Percentiles rank a stretch among this genome's conserved stretches.
Conservation (phyloP, 2,113 vertebrate genomes). For the Thunnus maccoyii region DNA sequence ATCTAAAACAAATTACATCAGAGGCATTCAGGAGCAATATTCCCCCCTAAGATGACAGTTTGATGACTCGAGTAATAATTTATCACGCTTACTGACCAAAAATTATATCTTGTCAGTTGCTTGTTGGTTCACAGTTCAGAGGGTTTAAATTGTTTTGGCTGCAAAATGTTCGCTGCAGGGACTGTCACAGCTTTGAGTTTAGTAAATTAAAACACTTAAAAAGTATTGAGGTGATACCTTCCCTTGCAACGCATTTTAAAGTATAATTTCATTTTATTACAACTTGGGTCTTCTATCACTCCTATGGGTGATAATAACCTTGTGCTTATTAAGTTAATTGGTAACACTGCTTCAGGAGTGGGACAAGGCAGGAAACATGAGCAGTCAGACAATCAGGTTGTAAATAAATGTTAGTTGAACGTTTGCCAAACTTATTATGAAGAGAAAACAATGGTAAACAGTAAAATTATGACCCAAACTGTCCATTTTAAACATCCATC, state of each 20-base stretch:
- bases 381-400: too few relatives aligned
- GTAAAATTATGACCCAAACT: too few relatives aligned
- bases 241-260: background rate
- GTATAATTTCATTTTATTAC: background rate
- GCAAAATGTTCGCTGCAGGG: background rate
- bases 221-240: background rate
- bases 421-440: too few relatives aligned
- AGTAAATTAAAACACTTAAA: background rate
- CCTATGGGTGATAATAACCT: too few relatives aligned
- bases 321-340: too few relatives aligned
- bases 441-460: too few relatives aligned
- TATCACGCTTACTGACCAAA: background rate
- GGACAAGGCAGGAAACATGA: too few relatives aligned
- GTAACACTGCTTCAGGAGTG: too few relatives aligned
- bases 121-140: background rate
- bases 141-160: background rate
- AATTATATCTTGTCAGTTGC: background rate
- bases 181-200: background rate
- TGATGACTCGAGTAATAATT: background rate
- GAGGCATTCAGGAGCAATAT: background rate
- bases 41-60: slow-evolving; percentile 1
- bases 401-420: too few relatives aligned
- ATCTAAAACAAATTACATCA: slow-evolving; percentile 17
- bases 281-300: background rate
- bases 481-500: too few relatives aligned